Base-by-base conservation (phyloP, 2,888 invertebrate species). In the Lithophane semibrunnea region DNA sequence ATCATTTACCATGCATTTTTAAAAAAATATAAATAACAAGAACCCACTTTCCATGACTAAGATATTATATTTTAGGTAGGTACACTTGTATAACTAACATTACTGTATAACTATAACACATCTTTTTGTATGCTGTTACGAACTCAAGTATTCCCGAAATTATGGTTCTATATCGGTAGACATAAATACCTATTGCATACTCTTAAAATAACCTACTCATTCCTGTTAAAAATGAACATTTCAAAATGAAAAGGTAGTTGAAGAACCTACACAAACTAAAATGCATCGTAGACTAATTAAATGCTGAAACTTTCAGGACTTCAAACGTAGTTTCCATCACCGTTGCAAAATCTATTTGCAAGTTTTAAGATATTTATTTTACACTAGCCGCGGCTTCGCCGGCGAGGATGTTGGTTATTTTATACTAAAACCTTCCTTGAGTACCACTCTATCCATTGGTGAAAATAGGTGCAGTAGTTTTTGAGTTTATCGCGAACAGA, bases 291-390 rank as follows among this genome's bases (percentile, higher is more conserved):
- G 44, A 18, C 29, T 56, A 64, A 64, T 42, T 37, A 9, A 64
- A 64, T 54, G 8, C 37, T 64, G 37, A 37, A 75, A 64, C 24
- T 49, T 58, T 56, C 47, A 65, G 24, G 24, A 58, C 37, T 76
- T 12, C 24, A 12, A 21, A 9, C 56, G 21, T 8, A 54, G 16
- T 77, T 58, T 24, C 24, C 3, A 24, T 64, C 58, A 42, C 47
- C 5, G 16, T 29, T 24, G 21, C 16, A 9, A 75, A 76, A 56
- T 63, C 16, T 16, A 10, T 44, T n/a, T 29, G 16, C 21, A 47
- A 21, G 44, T 64, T 64, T 13, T 21, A 44, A 16, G 24, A 16
- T 16, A 42, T 64, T 65, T 16, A n/a, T 64, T 44, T 64, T n/a
- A 24, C 24, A 29, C 29, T 29, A 29, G 29, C 29, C 29, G 29